These are phyloP conservation scores for Arnoldichthys spilopterus DNA, from an alignment of 2,797 vertebrate genomes.

Conservation along the genomic window DNA sequence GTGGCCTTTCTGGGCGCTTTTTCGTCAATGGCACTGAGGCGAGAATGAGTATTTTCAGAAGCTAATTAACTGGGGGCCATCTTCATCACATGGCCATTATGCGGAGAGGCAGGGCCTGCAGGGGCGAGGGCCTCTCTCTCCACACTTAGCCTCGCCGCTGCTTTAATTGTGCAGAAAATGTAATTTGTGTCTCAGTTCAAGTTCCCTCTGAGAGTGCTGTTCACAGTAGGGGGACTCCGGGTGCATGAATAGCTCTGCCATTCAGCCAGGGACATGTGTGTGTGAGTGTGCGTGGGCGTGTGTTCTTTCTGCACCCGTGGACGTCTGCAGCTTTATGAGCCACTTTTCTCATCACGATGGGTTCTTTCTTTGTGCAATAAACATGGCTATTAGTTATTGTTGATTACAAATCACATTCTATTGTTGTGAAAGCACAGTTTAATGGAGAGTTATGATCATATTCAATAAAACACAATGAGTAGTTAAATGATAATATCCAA, in stretches of 20 bases:
- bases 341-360: constrained; percentile 53
- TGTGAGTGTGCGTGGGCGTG: constrained; percentile 21
- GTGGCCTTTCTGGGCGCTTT: constrained; percentile 67
- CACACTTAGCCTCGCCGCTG: constrained; percentile 77
- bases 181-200: constrained; percentile 82
- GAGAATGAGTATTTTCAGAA: constrained; percentile 80
- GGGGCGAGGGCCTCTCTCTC: constrained; percentile 74
- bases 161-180: constrained; percentile 88
- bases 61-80: constrained; percentile 83
- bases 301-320: constrained; percentile 46
- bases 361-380: constrained; percentile 63
- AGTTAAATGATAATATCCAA: constrained; percentile 5
- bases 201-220: constrained; percentile 79
- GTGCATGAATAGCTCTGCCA: constrained; percentile 76
- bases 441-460: constrained; percentile 37
- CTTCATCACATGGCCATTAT: constrained; percentile 83
- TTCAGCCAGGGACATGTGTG: constrained; percentile 65
- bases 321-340: constrained; percentile 20
- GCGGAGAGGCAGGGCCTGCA: constrained; percentile 71
- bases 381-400: constrained; percentile 35
- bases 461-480: constrained; percentile 31
- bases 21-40: constrained; percentile 65
- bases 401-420: constrained; percentile 42
- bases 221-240: constrained; percentile 74
- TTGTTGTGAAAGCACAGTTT: constrained; percentile 20